Evolutionary conservation across 2,797 vertebrate species (phyloP).

Genomic region (Smutsia gigantea): DNA sequence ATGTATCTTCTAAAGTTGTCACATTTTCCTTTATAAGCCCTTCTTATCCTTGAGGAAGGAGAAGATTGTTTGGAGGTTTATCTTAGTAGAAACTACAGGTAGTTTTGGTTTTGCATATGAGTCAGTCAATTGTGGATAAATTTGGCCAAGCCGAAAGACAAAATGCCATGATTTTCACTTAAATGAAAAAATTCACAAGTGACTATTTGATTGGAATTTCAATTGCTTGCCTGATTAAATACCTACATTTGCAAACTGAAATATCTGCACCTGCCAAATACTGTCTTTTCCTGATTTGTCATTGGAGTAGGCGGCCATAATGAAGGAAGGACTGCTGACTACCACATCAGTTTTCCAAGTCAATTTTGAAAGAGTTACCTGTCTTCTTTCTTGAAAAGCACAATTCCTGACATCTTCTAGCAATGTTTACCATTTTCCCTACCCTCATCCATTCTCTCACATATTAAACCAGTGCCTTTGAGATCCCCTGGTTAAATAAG

Average conservation of each 20-base stretch:
- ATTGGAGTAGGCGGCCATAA: neutral
- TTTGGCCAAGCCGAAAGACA: conserved; percentile 53
- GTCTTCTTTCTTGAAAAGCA: conserved; percentile 39
- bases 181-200: neutral
- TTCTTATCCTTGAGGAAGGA: neutral
- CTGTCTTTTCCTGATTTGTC: neutral
- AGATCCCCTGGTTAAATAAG: neutral
- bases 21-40: neutral
- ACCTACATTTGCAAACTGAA: conserved; percentile 48
- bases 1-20: conserved; percentile 39
- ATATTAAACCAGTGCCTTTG: neutral
- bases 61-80: conserved; percentile 40
- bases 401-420: conserved; percentile 16
- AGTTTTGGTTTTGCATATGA: conserved; percentile 59
- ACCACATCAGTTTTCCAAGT: neutral
- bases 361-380: neutral
- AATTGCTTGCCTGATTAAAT: conserved; percentile 20
- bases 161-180: conserved; percentile 21
- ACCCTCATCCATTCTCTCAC: neutral
- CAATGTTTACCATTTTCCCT: neutral
- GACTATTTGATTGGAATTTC: conserved; percentile 56
- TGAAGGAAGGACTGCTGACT: neutral
- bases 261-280: neutral
- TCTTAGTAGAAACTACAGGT: conserved; percentile 50
- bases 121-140: neutral